These are phyloP conservation scores for Catostomus latipinnis DNA, from an alignment of 2,797 vertebrate species.

Conservation along the genomic window DNA sequence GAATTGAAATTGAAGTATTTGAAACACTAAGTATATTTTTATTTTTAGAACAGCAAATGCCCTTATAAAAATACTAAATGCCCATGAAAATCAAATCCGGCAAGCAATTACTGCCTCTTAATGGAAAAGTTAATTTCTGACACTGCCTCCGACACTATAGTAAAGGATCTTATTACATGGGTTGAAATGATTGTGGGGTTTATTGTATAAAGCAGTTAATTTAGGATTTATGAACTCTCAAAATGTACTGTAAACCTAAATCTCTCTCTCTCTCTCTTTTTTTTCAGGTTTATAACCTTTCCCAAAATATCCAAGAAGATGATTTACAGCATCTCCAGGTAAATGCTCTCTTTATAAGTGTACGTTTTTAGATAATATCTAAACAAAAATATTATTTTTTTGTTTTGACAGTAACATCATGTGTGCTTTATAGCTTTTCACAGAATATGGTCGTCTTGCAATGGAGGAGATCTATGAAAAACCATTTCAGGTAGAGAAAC, in stretches of 20 bases:
- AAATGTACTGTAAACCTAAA: background rate
- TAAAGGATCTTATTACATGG: too few relatives aligned
- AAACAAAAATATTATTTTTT: background rate
- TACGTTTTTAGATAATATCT: background rate
- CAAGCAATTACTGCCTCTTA: too few relatives aligned
- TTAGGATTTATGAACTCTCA: background rate
- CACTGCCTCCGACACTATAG: too few relatives aligned
- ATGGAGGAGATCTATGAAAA: slow-evolving; percentile 96
- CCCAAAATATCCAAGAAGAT: slow-evolving; percentile 98
- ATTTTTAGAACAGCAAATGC: too few relatives aligned
- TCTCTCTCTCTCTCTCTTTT: background rate
- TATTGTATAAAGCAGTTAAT: background rate
- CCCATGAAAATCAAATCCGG: too few relatives aligned
- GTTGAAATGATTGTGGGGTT: background rate
- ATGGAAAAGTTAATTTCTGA: too few relatives aligned
- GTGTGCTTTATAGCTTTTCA: slow-evolving; percentile 87
- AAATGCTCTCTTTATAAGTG: slow-evolving; percentile 19
- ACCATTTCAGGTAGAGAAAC: slow-evolving; percentile 90
- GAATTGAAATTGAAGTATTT: too few relatives aligned
- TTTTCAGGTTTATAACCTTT: slow-evolving; percentile 94
- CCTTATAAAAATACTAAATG: too few relatives aligned
- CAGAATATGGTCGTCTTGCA: slow-evolving; percentile 96
- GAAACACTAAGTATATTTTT: too few relatives aligned
- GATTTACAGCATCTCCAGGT: slow-evolving; percentile 98
- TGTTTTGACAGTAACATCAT: slow-evolving; percentile 14